phyloP scores from a whole-genome alignment of 2,113 vertebrate species.

The Odontesthes bonariensis region DNA sequence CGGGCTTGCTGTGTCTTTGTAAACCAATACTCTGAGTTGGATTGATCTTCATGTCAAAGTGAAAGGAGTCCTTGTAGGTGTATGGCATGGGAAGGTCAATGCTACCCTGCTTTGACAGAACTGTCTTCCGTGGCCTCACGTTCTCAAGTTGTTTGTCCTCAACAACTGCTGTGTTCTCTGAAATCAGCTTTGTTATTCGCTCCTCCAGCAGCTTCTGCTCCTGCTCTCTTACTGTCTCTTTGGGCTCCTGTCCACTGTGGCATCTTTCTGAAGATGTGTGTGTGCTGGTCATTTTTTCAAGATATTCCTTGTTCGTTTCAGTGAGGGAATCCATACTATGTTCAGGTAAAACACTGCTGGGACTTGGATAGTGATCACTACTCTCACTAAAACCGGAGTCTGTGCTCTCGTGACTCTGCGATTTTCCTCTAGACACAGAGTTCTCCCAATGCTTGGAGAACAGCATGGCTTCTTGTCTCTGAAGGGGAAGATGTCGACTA shows the following conservation, averaged over 20 bases:
- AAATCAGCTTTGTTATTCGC: slow-evolving; percentile 92
- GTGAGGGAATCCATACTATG: slow-evolving; percentile 83
- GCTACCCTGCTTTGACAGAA: slow-evolving; percentile 94
- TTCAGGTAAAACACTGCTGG: slow-evolving; percentile 78
- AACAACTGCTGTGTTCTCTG: slow-evolving; percentile 92
- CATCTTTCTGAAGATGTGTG: slow-evolving; percentile 39
- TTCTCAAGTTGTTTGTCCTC: slow-evolving; percentile 91
- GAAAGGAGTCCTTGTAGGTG: slow-evolving; percentile 96
- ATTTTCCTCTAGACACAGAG: slow-evolving; percentile 81
- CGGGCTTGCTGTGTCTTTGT: slow-evolving; percentile 75
- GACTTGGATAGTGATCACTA: slow-evolving; percentile 86
- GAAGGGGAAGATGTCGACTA: slow-evolving; percentile 80
- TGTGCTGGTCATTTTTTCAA: slow-evolving; percentile 28
- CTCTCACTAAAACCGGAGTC: slow-evolving; percentile 97
- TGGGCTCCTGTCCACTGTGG: slow-evolving; percentile 44
- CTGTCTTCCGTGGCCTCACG: slow-evolving; percentile 91
- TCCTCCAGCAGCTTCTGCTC: slow-evolving; percentile 90
- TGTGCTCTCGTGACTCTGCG: slow-evolving; percentile 93
- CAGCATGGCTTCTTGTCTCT: slow-evolving; percentile 86
- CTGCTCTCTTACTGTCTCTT: slow-evolving; percentile 66
- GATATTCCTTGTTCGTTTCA: slow-evolving; percentile 67
- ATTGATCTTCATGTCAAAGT: slow-evolving; percentile 90
- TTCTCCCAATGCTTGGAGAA: slow-evolving; percentile 86
- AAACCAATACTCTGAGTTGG: slow-evolving; percentile 70
- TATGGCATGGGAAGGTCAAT: slow-evolving; percentile 96